Conservation (phyloP, 2,797 vertebrate genomes). For the Cynodonichthys magdalenae region DNA sequence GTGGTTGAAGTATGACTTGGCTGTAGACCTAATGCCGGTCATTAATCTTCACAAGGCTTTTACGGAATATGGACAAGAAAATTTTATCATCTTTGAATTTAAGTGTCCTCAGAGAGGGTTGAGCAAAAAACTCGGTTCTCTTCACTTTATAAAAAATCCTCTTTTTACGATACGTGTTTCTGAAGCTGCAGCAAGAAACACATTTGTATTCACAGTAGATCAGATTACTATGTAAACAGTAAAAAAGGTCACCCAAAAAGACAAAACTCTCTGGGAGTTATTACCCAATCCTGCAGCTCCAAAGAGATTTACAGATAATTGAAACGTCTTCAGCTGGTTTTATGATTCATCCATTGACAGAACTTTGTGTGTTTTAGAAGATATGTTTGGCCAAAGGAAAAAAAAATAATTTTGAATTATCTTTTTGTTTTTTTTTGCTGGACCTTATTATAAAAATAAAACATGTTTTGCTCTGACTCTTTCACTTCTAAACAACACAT, state of each 20-base stretch:
- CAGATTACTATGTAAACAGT: conserved; percentile 2
- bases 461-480: conserved; percentile 10
- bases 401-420: neutral
- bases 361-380: neutral
- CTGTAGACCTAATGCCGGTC: conserved; percentile 47
- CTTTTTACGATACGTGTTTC: neutral
- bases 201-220: conserved; percentile 4
- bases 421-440: neutral
- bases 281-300: neutral
- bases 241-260: neutral
- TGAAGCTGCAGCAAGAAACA: conserved; percentile 1
- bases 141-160: neutral
- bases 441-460: neutral
- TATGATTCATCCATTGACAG: too few relatives aligned
- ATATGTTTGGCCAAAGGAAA: neutral
- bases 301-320: neutral
- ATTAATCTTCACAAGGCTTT: conserved; percentile 60
- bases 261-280: neutral
- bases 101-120: conserved; percentile 11
- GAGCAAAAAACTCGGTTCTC: neutral
- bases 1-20: conserved; percentile 50
- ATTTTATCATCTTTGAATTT: conserved; percentile 24
- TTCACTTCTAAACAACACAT: conserved; percentile 4
- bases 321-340: neutral
- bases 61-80: conserved; percentile 21